Evolutionary conservation across 1,140 invertebrate genomes (phyloP), one percentile per base, ranked within the genome.

Genomic region (Eciton burchellii): DNA sequence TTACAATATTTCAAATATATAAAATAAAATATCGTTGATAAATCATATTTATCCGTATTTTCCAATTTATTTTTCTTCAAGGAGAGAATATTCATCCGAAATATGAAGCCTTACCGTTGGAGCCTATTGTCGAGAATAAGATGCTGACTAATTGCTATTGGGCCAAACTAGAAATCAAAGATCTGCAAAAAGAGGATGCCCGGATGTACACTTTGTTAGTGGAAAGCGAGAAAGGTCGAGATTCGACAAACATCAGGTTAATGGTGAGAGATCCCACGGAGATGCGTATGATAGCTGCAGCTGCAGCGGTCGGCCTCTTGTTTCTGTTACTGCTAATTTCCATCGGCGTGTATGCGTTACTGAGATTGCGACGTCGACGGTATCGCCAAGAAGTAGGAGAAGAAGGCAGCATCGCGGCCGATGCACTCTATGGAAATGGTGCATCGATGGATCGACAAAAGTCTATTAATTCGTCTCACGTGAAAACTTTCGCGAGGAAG

Each of bases 141-240:
- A 89, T 91, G 82, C 84, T 89, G 63, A 93, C 92, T 0, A 93
- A 93, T 82, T 94, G 93, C 59, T 94, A 93, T 66, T 94, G 92
- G 92, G 93, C 93, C 6, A 93, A 94, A 59, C 81, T 94, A 4
- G 90, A 93, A 56, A 93, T 94, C 76, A 92, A 92, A 19, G 90
- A 94, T 83, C 68, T 94, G 4, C 91, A 91, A 41, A 92, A 89
- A 43, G 93, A 93, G 57, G 93, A 94, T 43, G 90, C 91, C 0
- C 85, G 93, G 0, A 82, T 92, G 1, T 94, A 94, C 71, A 94
- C 90, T n/a, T 83, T 94, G 0, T 74, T 93, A 41, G 91, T 94
- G 5, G 91, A 93, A 81, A 94, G 93, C 49, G 92, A 93, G 12
- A 93, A 93, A 24, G 93, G 93, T 14, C 90, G 89, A 41, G 93